These are phyloP conservation scores for Parazoanthus swiftii DNA, from an alignment of 92 coral and sea anemone genomes.

Conservation along the genomic window DNA sequence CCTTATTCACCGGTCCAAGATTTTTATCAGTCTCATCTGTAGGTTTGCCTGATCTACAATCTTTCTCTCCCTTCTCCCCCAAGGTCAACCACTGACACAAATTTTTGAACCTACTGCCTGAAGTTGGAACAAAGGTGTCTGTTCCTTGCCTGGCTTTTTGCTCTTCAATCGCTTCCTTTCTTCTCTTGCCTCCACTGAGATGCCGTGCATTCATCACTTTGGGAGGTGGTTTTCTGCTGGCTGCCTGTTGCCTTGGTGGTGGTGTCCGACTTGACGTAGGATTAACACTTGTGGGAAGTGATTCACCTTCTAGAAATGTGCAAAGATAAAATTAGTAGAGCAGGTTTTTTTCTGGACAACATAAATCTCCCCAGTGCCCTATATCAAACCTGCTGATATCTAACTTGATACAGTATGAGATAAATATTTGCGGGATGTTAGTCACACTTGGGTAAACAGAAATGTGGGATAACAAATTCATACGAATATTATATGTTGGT, in stretches of 20 bases:
- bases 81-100: too few relatives aligned
- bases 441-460: too few relatives aligned
- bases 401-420: too few relatives aligned
- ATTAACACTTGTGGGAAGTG: slow-evolving; percentile 79
- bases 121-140: slow-evolving; percentile 64
- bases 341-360: neutral
- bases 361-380: too few relatives aligned
- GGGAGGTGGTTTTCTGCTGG: slow-evolving; percentile 67
- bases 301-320: slow-evolving; percentile 65
- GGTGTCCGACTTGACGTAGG: slow-evolving; percentile 81
- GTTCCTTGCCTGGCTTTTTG: slow-evolving; percentile 53
- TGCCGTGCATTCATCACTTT: slow-evolving; percentile 78
- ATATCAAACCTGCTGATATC: too few relatives aligned
- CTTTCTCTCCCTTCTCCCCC: too few relatives aligned
- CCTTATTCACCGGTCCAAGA: too few relatives aligned
- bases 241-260: slow-evolving; percentile 26
- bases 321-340: neutral
- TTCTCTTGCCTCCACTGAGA: slow-evolving; percentile 73
- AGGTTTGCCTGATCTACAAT: too few relatives aligned
- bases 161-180: slow-evolving; percentile 80
- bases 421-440: too few relatives aligned
- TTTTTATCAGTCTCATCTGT: too few relatives aligned
- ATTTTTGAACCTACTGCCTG: slow-evolving; percentile 79
- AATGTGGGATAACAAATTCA: too few relatives aligned
- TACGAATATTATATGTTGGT: too few relatives aligned